A percentile compares a stretch with the other conserved stretches of the same genome.
These are phyloP conservation scores for Vanessa atalanta DNA, from an alignment of 1,140 invertebrate species.

Conservation along the genomic window DNA sequence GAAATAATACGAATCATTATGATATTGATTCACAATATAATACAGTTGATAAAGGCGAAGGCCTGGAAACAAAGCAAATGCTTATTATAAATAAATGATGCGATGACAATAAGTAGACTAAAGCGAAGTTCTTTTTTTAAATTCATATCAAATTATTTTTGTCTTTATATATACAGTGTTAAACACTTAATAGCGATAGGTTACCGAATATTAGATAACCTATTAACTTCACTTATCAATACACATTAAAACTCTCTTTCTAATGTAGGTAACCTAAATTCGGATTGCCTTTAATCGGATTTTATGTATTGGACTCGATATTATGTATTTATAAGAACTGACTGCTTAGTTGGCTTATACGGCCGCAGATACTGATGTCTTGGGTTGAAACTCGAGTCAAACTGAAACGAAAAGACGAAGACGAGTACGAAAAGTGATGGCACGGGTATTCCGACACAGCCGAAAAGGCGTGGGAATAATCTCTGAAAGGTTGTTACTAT, in stretches of 20 bases:
- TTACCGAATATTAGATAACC: constrained; percentile 58
- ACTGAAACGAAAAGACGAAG: too few relatives aligned
- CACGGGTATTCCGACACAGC: too few relatives aligned
- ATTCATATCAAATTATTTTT: constrained; percentile 14
- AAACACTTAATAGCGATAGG: constrained; percentile 43
- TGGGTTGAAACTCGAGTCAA: background rate
- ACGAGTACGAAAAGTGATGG: too few relatives aligned
- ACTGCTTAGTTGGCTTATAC: too few relatives aligned
- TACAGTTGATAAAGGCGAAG: too few relatives aligned
- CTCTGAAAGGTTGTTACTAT: too few relatives aligned
- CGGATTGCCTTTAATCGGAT: constrained; percentile 37
- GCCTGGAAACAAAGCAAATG: too few relatives aligned
- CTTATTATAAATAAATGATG: too few relatives aligned
- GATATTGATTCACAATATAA: too few relatives aligned
- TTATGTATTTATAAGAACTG: background rate
- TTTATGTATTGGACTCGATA: constrained; percentile 28
- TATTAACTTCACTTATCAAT: constrained; percentile 43
- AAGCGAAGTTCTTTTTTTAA: background rate
- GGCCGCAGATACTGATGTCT: too few relatives aligned
- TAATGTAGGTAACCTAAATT: constrained; percentile 72
- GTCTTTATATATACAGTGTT: constrained; percentile 12
- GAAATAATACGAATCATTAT: too few relatives aligned
- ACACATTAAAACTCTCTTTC: constrained; percentile 64
- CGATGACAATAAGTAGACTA: background rate
- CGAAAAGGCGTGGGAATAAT: too few relatives aligned